Evolutionary conservation across 2,113 vertebrate species (phyloP), one percentile per base, ranked within the genome.

Genomic region (Lasiurus borealis): DNA sequence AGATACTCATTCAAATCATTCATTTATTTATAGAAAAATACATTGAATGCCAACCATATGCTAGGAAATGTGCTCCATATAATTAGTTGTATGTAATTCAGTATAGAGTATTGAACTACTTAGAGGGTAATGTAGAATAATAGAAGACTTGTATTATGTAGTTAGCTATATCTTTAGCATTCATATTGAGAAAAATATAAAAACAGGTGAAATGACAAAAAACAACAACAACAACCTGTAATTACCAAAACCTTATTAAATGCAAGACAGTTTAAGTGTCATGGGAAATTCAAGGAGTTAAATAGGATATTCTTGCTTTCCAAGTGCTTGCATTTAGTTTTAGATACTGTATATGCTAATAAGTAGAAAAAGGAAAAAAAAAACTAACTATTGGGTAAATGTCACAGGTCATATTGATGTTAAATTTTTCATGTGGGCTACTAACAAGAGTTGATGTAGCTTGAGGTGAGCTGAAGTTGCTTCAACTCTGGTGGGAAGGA

Each of bases 11-110:
- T 71, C 27, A 46, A 21, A 40, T 57, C 18, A 36, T 94, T 86
- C 13, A 83, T 77, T 88, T 86, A 64, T 64, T 91, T 16, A 36
- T 23, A 71, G 16, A 83, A 90, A 93, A 90, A 54, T 27, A 34
- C 9, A 15, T 12, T 12, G 36, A 93, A 19, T 96, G 76, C 14
- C 34, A 93, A 8, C n/a, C 83, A 48, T 64, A 27, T 75, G 5
- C 29, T 76, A 72, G 76, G 46, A 92, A 86, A 54, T n/a, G 27
- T 87, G 23, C 3, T 57, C 5, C 16, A 25, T 80, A 21, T 75
- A 44, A 69, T 85, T 84, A 46, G 48, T 25, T 76, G 10, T 69
- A 34, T 90, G 40, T 91, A 25, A 75, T 91, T 85, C 34, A 69
- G 7, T 52, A 59, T 50, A 82, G 54, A 82, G 19, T 5, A 73